These are phyloP conservation scores for Capromys pilorides DNA, from an alignment of 2,797 vertebrate genomes.

Conservation along the genomic window DNA sequence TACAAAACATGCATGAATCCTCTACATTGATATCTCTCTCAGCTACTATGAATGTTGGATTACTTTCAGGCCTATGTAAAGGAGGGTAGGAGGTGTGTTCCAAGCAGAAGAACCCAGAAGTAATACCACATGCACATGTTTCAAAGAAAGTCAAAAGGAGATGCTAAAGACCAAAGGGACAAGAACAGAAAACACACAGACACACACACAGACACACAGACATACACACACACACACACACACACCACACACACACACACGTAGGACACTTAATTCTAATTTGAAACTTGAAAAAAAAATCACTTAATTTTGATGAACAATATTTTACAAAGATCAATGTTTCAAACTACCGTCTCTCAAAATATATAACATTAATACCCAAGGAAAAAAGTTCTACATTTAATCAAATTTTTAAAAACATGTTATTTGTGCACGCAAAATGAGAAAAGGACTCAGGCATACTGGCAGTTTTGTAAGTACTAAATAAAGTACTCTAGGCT, in stretches of 20 bases:
- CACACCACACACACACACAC: too few relatives aligned
- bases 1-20: not conserved
- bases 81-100: rapidly evolving
- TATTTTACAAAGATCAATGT: constrained; percentile 83
- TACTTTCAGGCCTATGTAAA: not conserved
- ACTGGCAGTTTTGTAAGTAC: constrained; percentile 18
- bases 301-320: constrained; percentile 83
- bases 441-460: constrained; percentile 50
- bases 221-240: too few relatives aligned
- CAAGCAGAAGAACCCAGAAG: not conserved
- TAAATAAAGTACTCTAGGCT: constrained; percentile 16
- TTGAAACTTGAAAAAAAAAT: constrained; percentile 85
- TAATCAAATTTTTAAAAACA: constrained; percentile 79
- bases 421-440: constrained; percentile 44
- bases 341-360: constrained; percentile 81
- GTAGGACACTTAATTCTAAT: constrained; percentile 78
- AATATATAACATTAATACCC: constrained; percentile 70
- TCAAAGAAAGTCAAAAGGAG: not conserved
- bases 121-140: not conserved
- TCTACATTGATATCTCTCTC: too few relatives aligned
- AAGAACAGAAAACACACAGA: not conserved
- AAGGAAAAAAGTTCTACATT: constrained; percentile 74
- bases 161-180: not conserved
- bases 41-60: not conserved
- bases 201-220: too few relatives aligned